Evolutionary conservation across 1,140 invertebrate genomes (phyloP), one percentile per base, ranked within the genome.

Genomic region (Mercenaria mercenaria): DNA sequence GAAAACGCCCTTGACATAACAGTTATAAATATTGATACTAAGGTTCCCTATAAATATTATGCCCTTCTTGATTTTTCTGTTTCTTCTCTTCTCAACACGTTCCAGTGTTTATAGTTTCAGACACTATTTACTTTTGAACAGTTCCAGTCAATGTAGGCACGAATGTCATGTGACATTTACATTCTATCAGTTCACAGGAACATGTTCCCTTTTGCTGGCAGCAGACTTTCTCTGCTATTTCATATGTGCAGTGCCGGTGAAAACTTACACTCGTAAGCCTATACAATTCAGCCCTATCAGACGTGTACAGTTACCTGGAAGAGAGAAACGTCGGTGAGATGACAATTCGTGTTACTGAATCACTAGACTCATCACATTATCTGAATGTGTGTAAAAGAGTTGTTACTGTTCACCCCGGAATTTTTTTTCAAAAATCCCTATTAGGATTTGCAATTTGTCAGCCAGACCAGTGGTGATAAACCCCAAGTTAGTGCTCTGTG

Each of bases 391-490:
- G 67, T 34, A 10, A 10, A 10, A 26, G 67, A 6, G n/a, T 72
- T 72, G 67, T 72, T 4, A 72, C 10, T 20, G 67, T 72, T 72
- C 4, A 15, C 6, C 37, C 67, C 4, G 39, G 43, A 29, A 47
- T 18, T 2, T 47, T 77, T 47, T 47, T 26, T 47, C 74, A 26
- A 77, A 29, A n/a, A 77, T 77, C 3, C 74, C 74, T 13, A 37
- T 77, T 18, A 77, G 74, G n/a, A 77, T 77, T 32, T 77, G 74
- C n/a, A 77, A 77, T 29, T 26, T 77, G 8, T 77, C 74, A 18
- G 74, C 74, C 4, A 77, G 74, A 50, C 74, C 74, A 3, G 32
- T 77, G 6, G 20, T 26, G 37, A 50, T 77, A 20, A 20, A 15
- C 43, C 74, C 74, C 3, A 77, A 77, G 74, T 47, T 37, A 4